A percentile compares a stretch with the other conserved stretches of the same genome.
phyloP scores from a whole-genome alignment of 2,113 vertebrate genomes.

The Stigmatopora argus region DNA sequence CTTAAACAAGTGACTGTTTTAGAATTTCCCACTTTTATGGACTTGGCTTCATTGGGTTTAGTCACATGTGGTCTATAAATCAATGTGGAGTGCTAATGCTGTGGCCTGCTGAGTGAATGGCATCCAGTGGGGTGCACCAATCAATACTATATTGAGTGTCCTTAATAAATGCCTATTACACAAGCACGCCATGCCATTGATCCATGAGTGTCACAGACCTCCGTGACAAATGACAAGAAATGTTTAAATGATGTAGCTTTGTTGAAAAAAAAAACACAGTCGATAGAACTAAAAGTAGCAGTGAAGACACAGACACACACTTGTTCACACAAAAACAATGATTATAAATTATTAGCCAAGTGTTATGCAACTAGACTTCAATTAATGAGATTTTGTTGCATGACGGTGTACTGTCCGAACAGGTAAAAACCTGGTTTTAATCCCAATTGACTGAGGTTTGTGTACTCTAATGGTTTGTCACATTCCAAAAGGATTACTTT shows the following conservation, averaged over 20 bases:
- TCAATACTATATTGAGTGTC: constrained; percentile 63
- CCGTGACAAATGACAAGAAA: constrained; percentile 26
- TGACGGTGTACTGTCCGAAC: neutral
- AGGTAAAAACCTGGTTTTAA: too few relatives aligned
- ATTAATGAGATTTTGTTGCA: constrained; percentile 38
- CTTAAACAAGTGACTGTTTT: constrained; percentile 4
- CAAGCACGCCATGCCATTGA: constrained; percentile 20
- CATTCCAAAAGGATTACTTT: too few relatives aligned
- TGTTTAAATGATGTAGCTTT: constrained; percentile 22
- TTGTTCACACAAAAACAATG: constrained; percentile 28
- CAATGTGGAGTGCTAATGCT: constrained; percentile 44
- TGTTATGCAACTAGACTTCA: constrained; percentile 24
- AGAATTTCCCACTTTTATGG: constrained; percentile 4
- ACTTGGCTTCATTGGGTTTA: constrained; percentile 30
- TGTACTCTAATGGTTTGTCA: too few relatives aligned
- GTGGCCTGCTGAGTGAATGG: constrained; percentile 28
- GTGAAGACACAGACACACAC: neutral
- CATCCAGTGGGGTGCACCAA: constrained; percentile 14
- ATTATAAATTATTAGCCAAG: constrained; percentile 29
- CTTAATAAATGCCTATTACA: constrained; percentile 32
- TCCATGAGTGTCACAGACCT: constrained; percentile 24
- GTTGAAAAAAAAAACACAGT: constrained; percentile 12
- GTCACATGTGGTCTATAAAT: constrained; percentile 49
- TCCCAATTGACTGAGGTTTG: too few relatives aligned
- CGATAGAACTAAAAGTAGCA: constrained; percentile 2